A percentile compares a stretch with the other conserved stretches of the same genome.
These are phyloP conservation scores for Drosophila ogumai DNA, from an alignment of 1,140 invertebrate genomes.

Conservation along the genomic window DNA sequence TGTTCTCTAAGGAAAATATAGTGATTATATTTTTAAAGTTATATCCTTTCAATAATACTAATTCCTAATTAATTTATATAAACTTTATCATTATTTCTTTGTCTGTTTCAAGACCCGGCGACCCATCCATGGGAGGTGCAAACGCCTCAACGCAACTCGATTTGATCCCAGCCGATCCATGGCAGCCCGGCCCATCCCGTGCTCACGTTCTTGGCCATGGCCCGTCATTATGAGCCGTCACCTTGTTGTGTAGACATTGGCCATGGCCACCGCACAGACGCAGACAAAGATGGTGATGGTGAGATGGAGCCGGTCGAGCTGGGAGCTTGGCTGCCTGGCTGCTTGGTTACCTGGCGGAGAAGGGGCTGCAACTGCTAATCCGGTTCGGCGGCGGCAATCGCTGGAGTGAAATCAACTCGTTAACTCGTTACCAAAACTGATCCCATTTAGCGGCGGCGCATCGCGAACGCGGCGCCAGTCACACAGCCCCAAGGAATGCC, in stretches of 20 bases:
- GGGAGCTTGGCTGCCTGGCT: neutral
- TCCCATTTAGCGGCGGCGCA: slow-evolving; percentile 82
- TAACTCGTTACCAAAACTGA: slow-evolving; percentile 84
- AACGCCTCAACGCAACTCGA: slow-evolving; percentile 57
- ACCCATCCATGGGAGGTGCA: slow-evolving; percentile 71
- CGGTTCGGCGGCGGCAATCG: slow-evolving; percentile 78
- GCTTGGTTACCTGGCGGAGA: neutral
- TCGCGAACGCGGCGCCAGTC: slow-evolving; percentile 52
- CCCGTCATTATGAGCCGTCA: slow-evolving; percentile 82
- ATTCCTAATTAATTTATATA: neutral
- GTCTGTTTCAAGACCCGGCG: neutral
- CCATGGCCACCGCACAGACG: slow-evolving; percentile 75
- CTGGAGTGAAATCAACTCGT: slow-evolving; percentile 84
- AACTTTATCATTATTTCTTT: neutral
- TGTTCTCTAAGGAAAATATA: neutral
- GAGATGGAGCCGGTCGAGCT: slow-evolving; percentile 23
- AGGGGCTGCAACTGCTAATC: slow-evolving; percentile 68
- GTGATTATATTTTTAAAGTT: neutral
- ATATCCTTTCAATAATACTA: too few relatives aligned
- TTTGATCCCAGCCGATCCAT: slow-evolving; percentile 41
- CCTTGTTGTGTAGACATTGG: slow-evolving; percentile 82
- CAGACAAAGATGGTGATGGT: slow-evolving; percentile 28
- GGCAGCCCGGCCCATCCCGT: slow-evolving; percentile 15
- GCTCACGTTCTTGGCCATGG: slow-evolving; percentile 58
- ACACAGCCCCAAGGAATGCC: slow-evolving; percentile 49